phyloP scores from a whole-genome alignment of 2,797 vertebrate species.

The Lithobates sylvaticus region DNA sequence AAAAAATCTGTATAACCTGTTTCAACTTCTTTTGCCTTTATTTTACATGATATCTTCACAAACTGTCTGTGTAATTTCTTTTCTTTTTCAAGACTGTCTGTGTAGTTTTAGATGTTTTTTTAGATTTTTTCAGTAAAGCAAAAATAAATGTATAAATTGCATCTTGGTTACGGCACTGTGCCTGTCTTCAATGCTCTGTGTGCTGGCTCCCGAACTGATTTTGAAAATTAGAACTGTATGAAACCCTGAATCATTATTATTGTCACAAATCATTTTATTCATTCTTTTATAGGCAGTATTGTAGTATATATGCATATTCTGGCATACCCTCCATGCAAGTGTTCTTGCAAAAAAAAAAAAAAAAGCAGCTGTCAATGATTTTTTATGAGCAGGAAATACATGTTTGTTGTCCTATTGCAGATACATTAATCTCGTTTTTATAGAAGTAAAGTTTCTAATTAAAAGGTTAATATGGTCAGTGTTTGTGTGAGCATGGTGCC shows the following conservation, averaged over 20 bases:
- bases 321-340: no score
- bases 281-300: background rate
- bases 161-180: background rate
- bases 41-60: no score
- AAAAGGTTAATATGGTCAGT: constrained; percentile 38
- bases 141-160: background rate
- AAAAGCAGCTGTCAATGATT: background rate
- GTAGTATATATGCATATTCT: background rate
- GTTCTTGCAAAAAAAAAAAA: no score
- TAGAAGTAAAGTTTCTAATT: constrained; percentile 3
- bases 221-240: background rate
- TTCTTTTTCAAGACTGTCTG: no score
- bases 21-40: no score
- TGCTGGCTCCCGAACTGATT: background rate
- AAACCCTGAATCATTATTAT: background rate
- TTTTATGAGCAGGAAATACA: background rate
- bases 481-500: constrained; percentile 27
- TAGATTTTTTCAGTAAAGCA: background rate
- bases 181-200: background rate
- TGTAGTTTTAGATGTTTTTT: no score
- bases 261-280: no score
- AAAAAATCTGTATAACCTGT: no score
- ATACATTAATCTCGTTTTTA: constrained; percentile 8
- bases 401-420: constrained; percentile 5
- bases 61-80: no score